Evolutionary conservation across 2,113 vertebrate species (phyloP).

Genomic region (Pyxicephalus adspersus): DNA sequence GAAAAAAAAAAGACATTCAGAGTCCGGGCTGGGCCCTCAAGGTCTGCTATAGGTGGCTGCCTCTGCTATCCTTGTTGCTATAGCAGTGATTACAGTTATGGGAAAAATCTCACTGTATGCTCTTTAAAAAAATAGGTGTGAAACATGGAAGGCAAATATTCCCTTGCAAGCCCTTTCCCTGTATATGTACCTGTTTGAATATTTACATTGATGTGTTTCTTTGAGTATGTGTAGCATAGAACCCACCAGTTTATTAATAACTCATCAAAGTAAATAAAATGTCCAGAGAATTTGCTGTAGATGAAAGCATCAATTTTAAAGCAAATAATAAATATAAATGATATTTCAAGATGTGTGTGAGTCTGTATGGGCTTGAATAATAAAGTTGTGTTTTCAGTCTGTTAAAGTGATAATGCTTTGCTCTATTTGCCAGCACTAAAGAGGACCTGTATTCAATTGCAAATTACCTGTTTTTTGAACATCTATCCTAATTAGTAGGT

Average conservation of each 20-base stretch:
- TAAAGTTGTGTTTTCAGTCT: not conserved
- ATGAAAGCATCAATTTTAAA: conserved; percentile 23
- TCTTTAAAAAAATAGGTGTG: not conserved
- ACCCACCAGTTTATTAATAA: conserved; percentile 19
- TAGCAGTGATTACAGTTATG: too few relatives aligned
- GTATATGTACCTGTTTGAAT: not conserved
- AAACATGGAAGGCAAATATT: conserved; percentile 9
- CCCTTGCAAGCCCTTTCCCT: not conserved
- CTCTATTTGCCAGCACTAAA: not conserved
- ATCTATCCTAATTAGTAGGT: not conserved
- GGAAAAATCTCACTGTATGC: too few relatives aligned
- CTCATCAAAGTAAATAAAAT: conserved; percentile 32
- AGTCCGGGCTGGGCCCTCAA: too few relatives aligned
- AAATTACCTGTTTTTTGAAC: not conserved
- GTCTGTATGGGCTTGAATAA: not conserved
- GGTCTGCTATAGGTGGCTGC: too few relatives aligned
- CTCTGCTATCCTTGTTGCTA: too few relatives aligned
- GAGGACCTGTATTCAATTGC: too few relatives aligned
- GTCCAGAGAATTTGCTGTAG: conserved; percentile 12
- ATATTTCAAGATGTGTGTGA: conserved; percentile 9
- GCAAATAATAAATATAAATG: conserved; percentile 42
- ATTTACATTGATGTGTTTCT: conserved; percentile 2
- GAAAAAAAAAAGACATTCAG: too few relatives aligned
- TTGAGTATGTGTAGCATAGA: not conserved
- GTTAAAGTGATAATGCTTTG: conserved; percentile 18